A percentile compares a stretch with the other conserved stretches of the same genome.
phyloP scores from a whole-genome alignment of 2,888 invertebrate species.

The Dasypolia templi region DNA sequence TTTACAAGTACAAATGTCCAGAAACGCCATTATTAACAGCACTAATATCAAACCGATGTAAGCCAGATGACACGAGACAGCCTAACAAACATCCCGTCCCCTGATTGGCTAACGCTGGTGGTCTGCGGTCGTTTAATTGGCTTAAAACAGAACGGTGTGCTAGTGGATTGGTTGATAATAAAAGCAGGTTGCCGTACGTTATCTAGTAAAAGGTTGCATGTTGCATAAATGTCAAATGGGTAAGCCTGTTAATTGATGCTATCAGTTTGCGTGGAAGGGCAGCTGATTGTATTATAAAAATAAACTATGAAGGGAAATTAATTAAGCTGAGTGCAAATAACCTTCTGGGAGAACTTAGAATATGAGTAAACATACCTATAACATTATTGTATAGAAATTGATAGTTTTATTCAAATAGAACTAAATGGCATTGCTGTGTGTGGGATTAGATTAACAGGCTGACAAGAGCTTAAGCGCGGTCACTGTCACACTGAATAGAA shows the following conservation, averaged over 20 bases:
- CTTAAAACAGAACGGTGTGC: slow-evolving; percentile 26
- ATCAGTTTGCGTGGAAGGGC: slow-evolving; percentile 45
- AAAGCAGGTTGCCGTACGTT: slow-evolving; percentile 14
- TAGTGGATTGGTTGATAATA: slow-evolving; percentile 37
- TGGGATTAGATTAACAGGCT: not conserved
- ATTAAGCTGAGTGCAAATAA: slow-evolving; percentile 24
- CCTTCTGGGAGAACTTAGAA: not conserved
- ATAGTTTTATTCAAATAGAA: not conserved
- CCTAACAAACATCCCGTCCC: slow-evolving; percentile 7
- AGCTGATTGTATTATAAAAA: slow-evolving; percentile 41
- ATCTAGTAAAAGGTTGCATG: slow-evolving; percentile 40
- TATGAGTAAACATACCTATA: not conserved
- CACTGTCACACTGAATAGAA: no score
- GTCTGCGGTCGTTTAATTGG: slow-evolving; percentile 44
- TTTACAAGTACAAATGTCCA: not conserved
- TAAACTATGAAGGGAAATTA: slow-evolving; percentile 10
- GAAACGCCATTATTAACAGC: not conserved
- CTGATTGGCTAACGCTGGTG: slow-evolving; percentile 23
- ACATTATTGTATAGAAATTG: not conserved
- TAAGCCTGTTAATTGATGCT: slow-evolving; percentile 41
- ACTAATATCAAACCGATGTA: slow-evolving; percentile 2
- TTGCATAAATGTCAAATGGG: slow-evolving; percentile 52
- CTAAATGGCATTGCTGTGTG: not conserved
- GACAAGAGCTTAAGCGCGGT: no score
- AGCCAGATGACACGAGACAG: slow-evolving; percentile 5